Percentiles rank a stretch among this genome's conserved stretches.
phyloP scores from a whole-genome alignment of 2,888 invertebrate genomes.

The Augiades crinisus region DNA sequence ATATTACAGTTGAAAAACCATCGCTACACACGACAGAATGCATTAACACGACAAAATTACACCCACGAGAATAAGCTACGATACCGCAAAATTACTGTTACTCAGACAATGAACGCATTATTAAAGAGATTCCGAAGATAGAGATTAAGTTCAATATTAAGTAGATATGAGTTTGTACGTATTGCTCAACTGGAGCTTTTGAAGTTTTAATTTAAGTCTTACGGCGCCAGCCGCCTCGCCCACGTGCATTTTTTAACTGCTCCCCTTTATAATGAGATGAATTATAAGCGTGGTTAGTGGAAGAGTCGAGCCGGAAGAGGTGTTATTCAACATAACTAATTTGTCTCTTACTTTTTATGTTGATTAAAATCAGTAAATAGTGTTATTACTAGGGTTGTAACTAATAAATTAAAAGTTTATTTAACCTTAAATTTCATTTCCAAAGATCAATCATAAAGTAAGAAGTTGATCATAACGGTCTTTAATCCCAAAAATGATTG shows the following conservation, averaged over 20 bases:
- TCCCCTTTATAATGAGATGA: conserved; percentile 18
- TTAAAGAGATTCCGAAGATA: neutral
- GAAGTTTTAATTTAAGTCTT: conserved; percentile 12
- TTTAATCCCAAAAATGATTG: neutral
- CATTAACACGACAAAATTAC: conserved; percentile 37
- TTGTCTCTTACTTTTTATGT: neutral
- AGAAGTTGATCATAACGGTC: no score
- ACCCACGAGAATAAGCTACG: conserved; percentile 56
- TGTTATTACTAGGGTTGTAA: no score
- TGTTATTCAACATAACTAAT: conserved; percentile 14
- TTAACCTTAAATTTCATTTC: no score
- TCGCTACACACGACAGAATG: no score
- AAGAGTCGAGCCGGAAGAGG: conserved; percentile 17
- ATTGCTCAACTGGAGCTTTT: conserved; percentile 11
- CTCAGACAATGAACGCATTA: conserved; percentile 11
- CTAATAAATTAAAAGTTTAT: no score
- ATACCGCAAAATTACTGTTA: conserved; percentile 50
- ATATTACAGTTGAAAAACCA: no score
- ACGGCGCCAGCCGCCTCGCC: conserved; percentile 11
- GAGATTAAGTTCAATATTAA: conserved; percentile 26
- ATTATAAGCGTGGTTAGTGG: conserved; percentile 13
- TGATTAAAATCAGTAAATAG: no score
- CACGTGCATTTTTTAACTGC: conserved; percentile 20
- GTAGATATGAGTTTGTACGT: neutral
- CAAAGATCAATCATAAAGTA: no score